Conservation (phyloP, 2,113 vertebrate species). For the Zapus hudsonius region DNA sequence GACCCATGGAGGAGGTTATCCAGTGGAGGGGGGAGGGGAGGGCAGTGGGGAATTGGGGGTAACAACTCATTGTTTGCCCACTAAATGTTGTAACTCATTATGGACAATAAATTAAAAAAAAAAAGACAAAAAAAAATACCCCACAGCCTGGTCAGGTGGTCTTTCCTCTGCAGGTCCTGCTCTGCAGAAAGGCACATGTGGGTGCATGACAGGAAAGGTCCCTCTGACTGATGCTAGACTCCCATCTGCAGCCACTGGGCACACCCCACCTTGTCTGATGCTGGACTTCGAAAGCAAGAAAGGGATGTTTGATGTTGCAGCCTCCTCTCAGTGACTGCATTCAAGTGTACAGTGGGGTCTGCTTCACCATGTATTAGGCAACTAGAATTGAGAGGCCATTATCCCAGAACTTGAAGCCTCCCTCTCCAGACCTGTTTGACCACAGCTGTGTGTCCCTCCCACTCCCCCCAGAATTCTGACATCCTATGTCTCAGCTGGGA, state of each 20-base stretch:
- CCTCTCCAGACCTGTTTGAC: neutral
- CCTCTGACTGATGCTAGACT: neutral
- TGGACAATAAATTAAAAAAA: no score
- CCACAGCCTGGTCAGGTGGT: neutral
- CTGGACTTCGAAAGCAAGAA: no score
- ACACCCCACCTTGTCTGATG: no score
- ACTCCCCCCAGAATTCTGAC: neutral
- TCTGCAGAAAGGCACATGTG: neutral
- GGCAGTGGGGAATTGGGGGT: no score
- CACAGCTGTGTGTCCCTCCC: neutral
- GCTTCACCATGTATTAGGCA: neutral
- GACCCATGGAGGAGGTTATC: no score
- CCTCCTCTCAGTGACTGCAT: neutral
- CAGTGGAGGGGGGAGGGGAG: no score
- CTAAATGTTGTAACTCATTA: no score
- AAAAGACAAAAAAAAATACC: fast-evolving
- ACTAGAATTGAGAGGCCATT: neutral
- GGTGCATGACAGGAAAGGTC: neutral
- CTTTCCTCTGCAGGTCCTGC: neutral
- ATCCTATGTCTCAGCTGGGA: neutral
- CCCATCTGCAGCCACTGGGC: no score
- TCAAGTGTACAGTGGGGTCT: neutral
- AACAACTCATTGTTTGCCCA: no score
- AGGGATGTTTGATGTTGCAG: neutral
- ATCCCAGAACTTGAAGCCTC: neutral